These are phyloP conservation scores for Dicranocentrus wangi DNA, from an alignment of 2,888 invertebrate species.

Conservation along the genomic window DNA sequence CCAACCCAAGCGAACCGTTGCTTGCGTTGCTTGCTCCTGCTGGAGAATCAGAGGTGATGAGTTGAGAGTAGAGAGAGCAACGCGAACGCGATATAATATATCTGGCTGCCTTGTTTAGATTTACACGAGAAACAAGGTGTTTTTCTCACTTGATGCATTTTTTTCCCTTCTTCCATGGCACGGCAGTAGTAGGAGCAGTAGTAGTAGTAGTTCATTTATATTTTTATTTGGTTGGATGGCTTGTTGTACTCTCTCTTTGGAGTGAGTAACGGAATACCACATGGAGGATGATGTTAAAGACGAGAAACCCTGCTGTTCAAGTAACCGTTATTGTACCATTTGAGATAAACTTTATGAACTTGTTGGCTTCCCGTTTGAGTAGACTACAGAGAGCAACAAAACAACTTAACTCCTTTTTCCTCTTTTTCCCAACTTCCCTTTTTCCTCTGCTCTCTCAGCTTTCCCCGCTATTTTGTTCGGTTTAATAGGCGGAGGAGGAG, in stretches of 20 bases:
- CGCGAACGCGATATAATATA: neutral
- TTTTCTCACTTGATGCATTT: slow-evolving; percentile 42
- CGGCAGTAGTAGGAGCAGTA: no score
- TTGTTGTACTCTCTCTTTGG: slow-evolving; percentile 11
- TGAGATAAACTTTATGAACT: slow-evolving; percentile 66
- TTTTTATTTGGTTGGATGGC: slow-evolving; percentile 15
- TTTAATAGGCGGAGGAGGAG: neutral
- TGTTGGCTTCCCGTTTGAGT: slow-evolving; percentile 59
- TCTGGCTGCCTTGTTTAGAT: slow-evolving; percentile 40
- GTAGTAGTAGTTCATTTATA: neutral
- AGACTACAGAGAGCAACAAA: slow-evolving; percentile 60
- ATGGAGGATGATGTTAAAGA: slow-evolving; percentile 50
- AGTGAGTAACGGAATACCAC: slow-evolving; percentile 27
- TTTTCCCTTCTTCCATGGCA: slow-evolving; percentile 14
- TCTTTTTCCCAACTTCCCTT: slow-evolving; percentile 23
- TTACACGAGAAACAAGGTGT: slow-evolving; percentile 34
- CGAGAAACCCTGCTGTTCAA: slow-evolving; percentile 51
- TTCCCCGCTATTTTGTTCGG: neutral
- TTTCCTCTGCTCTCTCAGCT: slow-evolving; percentile 23
- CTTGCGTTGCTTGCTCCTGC: no score
- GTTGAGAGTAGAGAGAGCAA: slow-evolving; percentile 37
- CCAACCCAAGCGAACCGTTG: neutral
- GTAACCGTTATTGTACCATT: slow-evolving; percentile 64
- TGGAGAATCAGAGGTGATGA: slow-evolving; percentile 47
- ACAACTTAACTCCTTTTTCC: slow-evolving; percentile 60